Conservation (phyloP, 1,140 invertebrate species). For the Aphaenogaster floridana region DNA sequence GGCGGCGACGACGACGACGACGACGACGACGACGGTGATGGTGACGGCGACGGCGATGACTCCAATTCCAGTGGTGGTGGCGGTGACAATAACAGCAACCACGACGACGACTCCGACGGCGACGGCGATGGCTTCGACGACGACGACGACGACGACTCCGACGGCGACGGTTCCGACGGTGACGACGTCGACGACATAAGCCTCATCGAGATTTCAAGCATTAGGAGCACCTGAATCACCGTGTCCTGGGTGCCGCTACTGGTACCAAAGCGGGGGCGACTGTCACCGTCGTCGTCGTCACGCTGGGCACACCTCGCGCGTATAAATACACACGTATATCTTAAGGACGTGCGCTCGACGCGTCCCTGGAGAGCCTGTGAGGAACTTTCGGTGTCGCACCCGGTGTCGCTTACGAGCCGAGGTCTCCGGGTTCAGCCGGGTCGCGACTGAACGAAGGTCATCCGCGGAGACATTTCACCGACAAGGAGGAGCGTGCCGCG, state of each 20-base stretch:
- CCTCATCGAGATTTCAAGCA: constrained; percentile 69
- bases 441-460: neutral
- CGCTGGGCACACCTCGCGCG: constrained; percentile 25
- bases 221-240: constrained; percentile 63
- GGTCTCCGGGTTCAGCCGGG: constrained; percentile 10
- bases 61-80: neutral
- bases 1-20: neutral
- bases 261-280: constrained; percentile 19
- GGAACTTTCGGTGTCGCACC: neutral
- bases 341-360: constrained; percentile 28
- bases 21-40: neutral
- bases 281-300: constrained; percentile 67
- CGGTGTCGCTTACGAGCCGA: neutral
- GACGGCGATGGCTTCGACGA: neutral
- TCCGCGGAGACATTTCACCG: constrained; percentile 28
- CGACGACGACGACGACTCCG: constrained; percentile 16
- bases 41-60: neutral
- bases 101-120: neutral
- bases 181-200: constrained; percentile 63
- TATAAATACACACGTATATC: constrained; percentile 31
- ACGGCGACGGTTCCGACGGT: constrained; percentile 48
- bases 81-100: too few species aligned
- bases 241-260: constrained; percentile 34
- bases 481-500: neutral
- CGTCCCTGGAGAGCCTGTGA: neutral